Evolutionary conservation across 2,888 invertebrate species (phyloP).

Genomic region (Galeruca laticollis): DNA sequence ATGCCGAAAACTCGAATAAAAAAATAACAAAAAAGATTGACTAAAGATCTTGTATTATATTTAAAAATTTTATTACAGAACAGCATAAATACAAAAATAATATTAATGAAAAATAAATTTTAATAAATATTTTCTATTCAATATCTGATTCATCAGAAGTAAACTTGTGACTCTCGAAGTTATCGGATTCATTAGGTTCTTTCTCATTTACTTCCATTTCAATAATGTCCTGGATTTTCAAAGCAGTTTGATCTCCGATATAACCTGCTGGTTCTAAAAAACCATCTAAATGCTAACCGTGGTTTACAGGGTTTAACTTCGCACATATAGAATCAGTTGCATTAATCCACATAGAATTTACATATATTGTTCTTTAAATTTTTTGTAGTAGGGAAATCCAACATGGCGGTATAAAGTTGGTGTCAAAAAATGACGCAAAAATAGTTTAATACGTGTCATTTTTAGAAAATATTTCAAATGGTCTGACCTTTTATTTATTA

Average conservation of each 20-base stretch:
- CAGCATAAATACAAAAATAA: constrained; percentile 7
- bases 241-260: constrained; percentile 45
- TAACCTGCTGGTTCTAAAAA: constrained; percentile 44
- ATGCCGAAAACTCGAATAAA: constrained; percentile 2
- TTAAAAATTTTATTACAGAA: constrained; percentile 11
- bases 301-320: constrained; percentile 33
- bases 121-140: constrained; percentile 13
- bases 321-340: constrained; percentile 36
- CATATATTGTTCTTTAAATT: constrained; percentile 41
- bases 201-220: not conserved
- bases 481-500: constrained; percentile 55
- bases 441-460: constrained; percentile 52
- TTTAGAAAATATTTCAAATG: constrained; percentile 53
- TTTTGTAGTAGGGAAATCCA: constrained; percentile 38
- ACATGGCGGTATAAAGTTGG: constrained; percentile 29
- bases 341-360: constrained; percentile 46
- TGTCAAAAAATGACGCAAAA: constrained; percentile 57
- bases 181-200: not conserved
- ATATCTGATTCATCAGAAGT: constrained; percentile 11
- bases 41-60: not conserved
- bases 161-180: not conserved
- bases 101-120: not conserved
- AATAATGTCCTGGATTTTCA: constrained; percentile 28
- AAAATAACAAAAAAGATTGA: constrained; percentile 8
- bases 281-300: too few species aligned